These are phyloP conservation scores for Diprion similis DNA, from an alignment of 1,140 invertebrate genomes.

Conservation along the genomic window DNA sequence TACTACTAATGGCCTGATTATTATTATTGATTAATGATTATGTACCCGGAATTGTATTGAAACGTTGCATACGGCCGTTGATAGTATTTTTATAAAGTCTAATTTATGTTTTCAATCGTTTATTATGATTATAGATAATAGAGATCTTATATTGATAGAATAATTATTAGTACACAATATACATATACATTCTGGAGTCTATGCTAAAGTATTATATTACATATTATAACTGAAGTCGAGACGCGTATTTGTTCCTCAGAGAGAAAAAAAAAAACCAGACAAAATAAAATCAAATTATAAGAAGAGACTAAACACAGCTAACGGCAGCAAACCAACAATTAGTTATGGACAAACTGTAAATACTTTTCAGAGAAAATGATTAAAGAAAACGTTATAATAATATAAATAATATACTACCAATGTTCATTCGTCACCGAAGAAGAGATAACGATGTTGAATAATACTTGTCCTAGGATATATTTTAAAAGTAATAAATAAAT, in stretches of 20 bases:
- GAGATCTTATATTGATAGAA: constrained; percentile 2
- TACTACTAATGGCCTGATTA: constrained; percentile 31
- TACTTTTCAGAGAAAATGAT: constrained; percentile 29
- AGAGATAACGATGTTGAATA: constrained; percentile 33
- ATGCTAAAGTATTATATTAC: constrained; percentile 28
- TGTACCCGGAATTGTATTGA: constrained; percentile 37
- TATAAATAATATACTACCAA: not conserved
- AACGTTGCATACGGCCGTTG: constrained; percentile 44
- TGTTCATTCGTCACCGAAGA: constrained; percentile 17
- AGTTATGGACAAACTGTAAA: constrained; percentile 38
- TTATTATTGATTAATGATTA: constrained; percentile 26
- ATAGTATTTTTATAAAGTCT: constrained; percentile 53
- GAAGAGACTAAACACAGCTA: constrained; percentile 14
- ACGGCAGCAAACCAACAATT: constrained; percentile 23
- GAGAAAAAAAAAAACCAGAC: not conserved
- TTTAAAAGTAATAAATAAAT: constrained; percentile 41
- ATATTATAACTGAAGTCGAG: constrained; percentile 11
- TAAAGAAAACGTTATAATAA: constrained; percentile 23
- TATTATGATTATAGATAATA: constrained; percentile 22
- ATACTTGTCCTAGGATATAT: constrained; percentile 47
- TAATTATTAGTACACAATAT: not conserved
- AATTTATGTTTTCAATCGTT: constrained; percentile 39
- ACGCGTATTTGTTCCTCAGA: not conserved
- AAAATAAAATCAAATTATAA: not conserved
- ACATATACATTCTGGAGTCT: constrained; percentile 23